Evolutionary conservation across 2,888 invertebrate genomes (phyloP).

Genomic region (Sarcophaga variegata): DNA sequence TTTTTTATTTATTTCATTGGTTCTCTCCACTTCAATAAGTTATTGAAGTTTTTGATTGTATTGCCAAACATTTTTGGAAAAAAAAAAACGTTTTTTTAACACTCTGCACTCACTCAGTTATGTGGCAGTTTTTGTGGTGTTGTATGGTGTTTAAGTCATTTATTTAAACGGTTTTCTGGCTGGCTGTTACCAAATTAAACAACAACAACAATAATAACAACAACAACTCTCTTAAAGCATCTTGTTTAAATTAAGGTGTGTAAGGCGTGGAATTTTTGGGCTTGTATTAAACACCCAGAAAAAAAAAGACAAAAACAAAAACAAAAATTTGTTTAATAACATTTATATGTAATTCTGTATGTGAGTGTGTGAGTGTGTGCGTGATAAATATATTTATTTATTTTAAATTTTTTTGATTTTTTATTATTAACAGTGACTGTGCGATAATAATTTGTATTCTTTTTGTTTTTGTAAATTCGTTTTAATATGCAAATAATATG

Average conservation of each 20-base stretch:
- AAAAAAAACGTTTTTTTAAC: conserved; percentile 5
- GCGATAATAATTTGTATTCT: conserved; percentile 36
- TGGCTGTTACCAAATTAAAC: conserved; percentile 31
- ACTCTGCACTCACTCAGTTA: conserved; percentile 43
- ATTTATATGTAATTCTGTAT: conserved; percentile 34
- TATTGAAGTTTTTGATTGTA: conserved; percentile 33
- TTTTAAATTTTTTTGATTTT: conserved; percentile 1
- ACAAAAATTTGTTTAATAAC: conserved; percentile 46
- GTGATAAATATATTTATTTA: not conserved
- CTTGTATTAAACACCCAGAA: conserved; percentile 57
- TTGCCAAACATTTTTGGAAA: not conserved
- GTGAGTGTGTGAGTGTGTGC: not conserved
- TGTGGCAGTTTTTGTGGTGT: conserved; percentile 38
- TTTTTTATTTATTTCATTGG: not conserved
- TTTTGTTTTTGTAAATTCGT: conserved; percentile 40
- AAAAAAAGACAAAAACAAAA: no score
- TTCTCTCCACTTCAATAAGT: conserved; percentile 16
- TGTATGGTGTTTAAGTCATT: conserved; percentile 42
- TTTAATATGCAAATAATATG: conserved; percentile 60
- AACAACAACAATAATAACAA: not conserved
- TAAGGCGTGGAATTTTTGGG: conserved; percentile 69
- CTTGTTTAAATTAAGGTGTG: conserved; percentile 66
- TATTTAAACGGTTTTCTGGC: conserved; percentile 31
- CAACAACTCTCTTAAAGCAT: conserved; percentile 55
- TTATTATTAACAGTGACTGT: conserved; percentile 45